Evolutionary conservation across 2,113 vertebrate species (phyloP).

Genomic region (Melospiza georgiana): DNA sequence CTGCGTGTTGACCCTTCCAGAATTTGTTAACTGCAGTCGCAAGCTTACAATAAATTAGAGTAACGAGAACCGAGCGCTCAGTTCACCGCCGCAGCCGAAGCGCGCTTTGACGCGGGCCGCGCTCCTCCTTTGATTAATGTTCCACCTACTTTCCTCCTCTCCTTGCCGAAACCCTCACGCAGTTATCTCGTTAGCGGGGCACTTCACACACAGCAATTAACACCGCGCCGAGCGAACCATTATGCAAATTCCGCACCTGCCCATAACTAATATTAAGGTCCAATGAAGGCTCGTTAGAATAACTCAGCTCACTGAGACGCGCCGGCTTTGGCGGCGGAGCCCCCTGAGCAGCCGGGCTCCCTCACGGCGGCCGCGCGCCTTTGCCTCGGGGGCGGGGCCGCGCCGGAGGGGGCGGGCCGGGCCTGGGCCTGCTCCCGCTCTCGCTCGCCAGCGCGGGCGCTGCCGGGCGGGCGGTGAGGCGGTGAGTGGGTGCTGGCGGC

Average conservation of each 20-base stretch:
- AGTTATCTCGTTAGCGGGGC: neutral
- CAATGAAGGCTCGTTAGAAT: no score
- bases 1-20: no score
- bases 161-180: neutral
- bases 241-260: neutral
- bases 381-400: neutral
- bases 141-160: neutral
- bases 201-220: neutral
- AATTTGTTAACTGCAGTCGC: neutral
- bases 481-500: no score
- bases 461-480: neutral
- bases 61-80: fast-evolving
- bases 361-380: neutral
- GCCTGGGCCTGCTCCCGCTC: neutral
- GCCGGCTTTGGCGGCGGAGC: fast-evolving
- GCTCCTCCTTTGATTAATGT: neutral
- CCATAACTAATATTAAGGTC: neutral
- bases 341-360: fast-evolving
- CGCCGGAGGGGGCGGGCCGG: neutral
- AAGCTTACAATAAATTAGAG: neutral
- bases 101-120: neutral
- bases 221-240: neutral
- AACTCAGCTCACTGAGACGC: fast-evolving
- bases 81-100: fast-evolving
- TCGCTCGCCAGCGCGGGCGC: no score